A percentile compares a stretch with the other conserved stretches of the same genome.
phyloP scores from a whole-genome alignment of 2,888 invertebrate species.

The Pheosia tremula region DNA sequence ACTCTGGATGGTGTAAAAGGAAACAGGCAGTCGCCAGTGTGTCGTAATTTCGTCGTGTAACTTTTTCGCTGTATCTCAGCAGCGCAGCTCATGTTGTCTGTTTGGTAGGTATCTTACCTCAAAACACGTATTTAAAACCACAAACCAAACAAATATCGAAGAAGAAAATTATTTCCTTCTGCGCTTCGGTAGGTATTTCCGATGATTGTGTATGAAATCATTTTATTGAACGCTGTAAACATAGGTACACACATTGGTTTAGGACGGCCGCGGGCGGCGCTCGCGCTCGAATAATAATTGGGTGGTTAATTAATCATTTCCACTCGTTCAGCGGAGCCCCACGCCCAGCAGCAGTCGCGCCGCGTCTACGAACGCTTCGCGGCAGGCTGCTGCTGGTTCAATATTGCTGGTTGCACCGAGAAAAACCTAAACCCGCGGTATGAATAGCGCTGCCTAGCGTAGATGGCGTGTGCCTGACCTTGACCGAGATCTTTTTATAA shows the following conservation, averaged over 20 bases:
- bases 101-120: no score
- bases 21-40: no score
- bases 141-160: background rate
- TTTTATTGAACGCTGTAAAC: background rate
- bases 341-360: no score
- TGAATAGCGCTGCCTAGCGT: conserved; percentile 34
- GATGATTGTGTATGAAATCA: conserved; percentile 4
- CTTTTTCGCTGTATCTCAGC: no score
- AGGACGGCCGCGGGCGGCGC: background rate
- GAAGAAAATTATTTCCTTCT: background rate
- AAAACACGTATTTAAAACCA: no score
- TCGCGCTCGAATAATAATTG: background rate
- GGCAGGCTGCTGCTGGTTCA: background rate
- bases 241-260: background rate
- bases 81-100: no score
- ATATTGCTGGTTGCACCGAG: background rate
- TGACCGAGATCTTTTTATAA: conserved; percentile 35
- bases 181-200: background rate
- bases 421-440: conserved; percentile 24
- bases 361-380: background rate
- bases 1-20: no score
- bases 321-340: background rate
- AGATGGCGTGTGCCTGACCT: conserved; percentile 20
- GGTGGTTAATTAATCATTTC: background rate
- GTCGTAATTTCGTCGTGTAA: no score